Conservation (phyloP, 1,140 invertebrate genomes). For the Drosophila kohkoa region DNA sequence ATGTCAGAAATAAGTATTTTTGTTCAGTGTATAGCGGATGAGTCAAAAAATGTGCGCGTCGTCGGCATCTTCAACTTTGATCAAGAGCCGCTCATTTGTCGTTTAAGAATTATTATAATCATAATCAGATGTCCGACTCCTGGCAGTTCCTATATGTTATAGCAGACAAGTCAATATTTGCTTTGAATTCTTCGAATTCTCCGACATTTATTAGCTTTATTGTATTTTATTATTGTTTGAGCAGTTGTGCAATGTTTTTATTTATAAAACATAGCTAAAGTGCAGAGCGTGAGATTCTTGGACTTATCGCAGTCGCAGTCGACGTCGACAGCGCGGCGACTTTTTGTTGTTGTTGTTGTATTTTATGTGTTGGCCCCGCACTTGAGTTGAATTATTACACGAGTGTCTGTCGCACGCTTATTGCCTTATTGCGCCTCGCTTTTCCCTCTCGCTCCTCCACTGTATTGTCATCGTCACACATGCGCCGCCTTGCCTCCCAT, state of each 20-base stretch:
- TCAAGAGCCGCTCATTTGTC: constrained; percentile 18
- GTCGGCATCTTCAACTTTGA: constrained; percentile 51
- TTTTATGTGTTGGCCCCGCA: constrained; percentile 62
- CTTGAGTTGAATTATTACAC: constrained; percentile 76
- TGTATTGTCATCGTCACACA: constrained; percentile 58
- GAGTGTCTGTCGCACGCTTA: constrained; percentile 55
- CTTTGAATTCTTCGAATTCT: constrained; percentile 19
- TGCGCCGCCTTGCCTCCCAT: constrained; percentile 1
- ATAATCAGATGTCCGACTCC: constrained; percentile 2
- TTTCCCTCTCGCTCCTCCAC: constrained; percentile 22
- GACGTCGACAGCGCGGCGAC: constrained; percentile 4
- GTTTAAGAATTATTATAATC: neutral
- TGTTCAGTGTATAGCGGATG: constrained; percentile 15
- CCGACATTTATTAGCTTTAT: constrained; percentile 29
- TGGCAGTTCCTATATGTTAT: constrained; percentile 4
- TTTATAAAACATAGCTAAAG: constrained; percentile 52
- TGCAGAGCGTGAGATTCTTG: constrained; percentile 75
- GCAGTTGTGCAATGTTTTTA: constrained; percentile 52
- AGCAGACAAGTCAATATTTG: constrained; percentile 34
- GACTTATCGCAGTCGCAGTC: constrained; percentile 16
- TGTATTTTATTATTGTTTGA: constrained; percentile 23
- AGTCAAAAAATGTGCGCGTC: constrained; percentile 40
- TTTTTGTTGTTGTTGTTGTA: constrained; percentile 18
- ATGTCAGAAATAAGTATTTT: too few species aligned
- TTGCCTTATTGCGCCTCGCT: constrained; percentile 13